Percentiles rank a stretch among this genome's conserved stretches.
phyloP scores from a whole-genome alignment of 2,797 vertebrate genomes.

The Paedocypris micromegethes region DNA sequence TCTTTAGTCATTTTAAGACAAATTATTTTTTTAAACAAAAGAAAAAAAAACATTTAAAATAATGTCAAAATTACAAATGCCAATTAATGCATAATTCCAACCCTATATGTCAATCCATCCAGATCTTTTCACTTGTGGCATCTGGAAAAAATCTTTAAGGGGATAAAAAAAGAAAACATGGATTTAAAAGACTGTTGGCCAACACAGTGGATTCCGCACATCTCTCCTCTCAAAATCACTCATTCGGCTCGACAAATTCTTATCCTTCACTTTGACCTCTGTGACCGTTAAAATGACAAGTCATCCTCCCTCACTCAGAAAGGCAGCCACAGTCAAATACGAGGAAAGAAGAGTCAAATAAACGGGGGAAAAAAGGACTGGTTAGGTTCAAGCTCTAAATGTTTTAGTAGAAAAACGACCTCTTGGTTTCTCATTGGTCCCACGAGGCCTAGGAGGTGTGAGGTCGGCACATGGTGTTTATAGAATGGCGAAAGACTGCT shows the following conservation, averaged over 20 bases:
- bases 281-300: constrained; percentile 69
- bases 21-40: no score
- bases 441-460: constrained; percentile 42
- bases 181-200: constrained; percentile 40
- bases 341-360: constrained; percentile 16
- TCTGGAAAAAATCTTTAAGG: constrained; percentile 19
- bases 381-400: constrained; percentile 24
- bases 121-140: constrained; percentile 24
- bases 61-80: no score
- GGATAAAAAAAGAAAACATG: constrained; percentile 4
- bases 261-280: constrained; percentile 56
- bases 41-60: no score
- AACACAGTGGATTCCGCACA: constrained; percentile 48
- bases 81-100: no score
- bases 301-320: constrained; percentile 58
- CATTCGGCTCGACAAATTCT: constrained; percentile 53
- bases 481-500: constrained; percentile 36
- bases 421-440: constrained; percentile 48
- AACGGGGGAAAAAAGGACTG: constrained; percentile 10
- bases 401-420: constrained; percentile 61
- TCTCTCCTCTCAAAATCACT: constrained; percentile 55
- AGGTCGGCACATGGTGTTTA: constrained; percentile 17
- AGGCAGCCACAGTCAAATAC: constrained; percentile 35
- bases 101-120: no score
- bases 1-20: no score